Base-by-base conservation (phyloP, 2,888 invertebrate genomes). In the Amphipoea oculea region DNA sequence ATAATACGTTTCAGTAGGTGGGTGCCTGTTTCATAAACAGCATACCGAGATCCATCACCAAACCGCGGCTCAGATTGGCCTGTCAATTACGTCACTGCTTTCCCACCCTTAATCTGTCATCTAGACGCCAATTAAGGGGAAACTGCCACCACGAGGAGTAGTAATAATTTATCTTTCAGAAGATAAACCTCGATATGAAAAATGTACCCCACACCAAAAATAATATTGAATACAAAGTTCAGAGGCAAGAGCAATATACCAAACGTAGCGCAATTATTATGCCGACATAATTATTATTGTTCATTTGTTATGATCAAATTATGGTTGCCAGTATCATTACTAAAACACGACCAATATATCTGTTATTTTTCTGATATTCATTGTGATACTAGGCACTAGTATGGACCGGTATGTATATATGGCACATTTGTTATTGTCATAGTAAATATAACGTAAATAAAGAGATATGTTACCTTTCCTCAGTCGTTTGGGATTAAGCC, bases 51-150 rank as follows among this genome's bases (percentile, higher is more conserved):
- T 93, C 92, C 94, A 95, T 95, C 95, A 95, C 92, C 89, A 85
- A 91, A 93, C 95, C 94, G 89, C 92, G 84, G 93, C 93, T 94
- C 93, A 93, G 94, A 96, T 96, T 95, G 94, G 91, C 91, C 94
- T 96, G 96, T 96, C 96, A 96, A 96, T 96, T 96, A 96, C 94
- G 95, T 95, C 95, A 95, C 94, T 90, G 93, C 93, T 94, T 92
- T 91, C 88, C 94, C 94, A 90, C 92, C 94, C 94, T 95, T 95
- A 95, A 96, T 96, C 94, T 95, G 95, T 96, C 96, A 96, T 96
- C 95, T 94, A 94, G 95, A 95, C 95, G 95, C 95, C 95, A 96
- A 96, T 96, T 96, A 96, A 94, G 94, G 91, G 90, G 92, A 92
- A 95, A 93, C 94, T 95, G 95, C 94, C 94, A 92, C 91, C 87